Conservation (phyloP, 1,140 invertebrate species). For the Drosophila ohnishii region DNA sequence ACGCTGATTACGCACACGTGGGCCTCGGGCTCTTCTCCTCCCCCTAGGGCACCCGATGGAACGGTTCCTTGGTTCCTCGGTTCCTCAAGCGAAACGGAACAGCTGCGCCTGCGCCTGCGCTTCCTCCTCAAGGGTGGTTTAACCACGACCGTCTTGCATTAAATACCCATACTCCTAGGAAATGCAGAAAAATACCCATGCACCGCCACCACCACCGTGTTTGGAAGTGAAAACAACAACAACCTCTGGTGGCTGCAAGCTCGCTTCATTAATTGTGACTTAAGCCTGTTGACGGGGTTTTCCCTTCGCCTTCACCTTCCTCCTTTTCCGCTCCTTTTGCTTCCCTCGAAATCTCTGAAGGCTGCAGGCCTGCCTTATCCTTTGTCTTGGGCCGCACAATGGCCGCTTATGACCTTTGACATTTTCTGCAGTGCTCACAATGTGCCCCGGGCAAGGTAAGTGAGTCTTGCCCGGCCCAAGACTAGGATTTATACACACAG, state of each 20-base stretch:
- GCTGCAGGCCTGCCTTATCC: slow-evolving; percentile 29
- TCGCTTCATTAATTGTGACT: slow-evolving; percentile 56
- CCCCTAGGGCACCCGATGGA: slow-evolving; percentile 45
- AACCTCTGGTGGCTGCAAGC: slow-evolving; percentile 38
- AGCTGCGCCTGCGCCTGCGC: slow-evolving; percentile 69
- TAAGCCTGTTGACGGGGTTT: slow-evolving; percentile 47
- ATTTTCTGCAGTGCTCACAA: slow-evolving; percentile 60
- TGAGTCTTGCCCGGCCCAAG: slow-evolving; percentile 48
- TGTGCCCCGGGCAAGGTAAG: slow-evolving; percentile 47
- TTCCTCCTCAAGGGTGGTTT: slow-evolving; percentile 63
- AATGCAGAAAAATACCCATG: slow-evolving; percentile 44
- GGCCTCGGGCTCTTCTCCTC: slow-evolving; percentile 19
- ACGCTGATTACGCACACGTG: slow-evolving; percentile 67
- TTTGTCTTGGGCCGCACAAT: slow-evolving; percentile 55
- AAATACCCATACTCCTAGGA: slow-evolving; percentile 1
- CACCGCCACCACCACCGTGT: slow-evolving; percentile 27
- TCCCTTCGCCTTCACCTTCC: slow-evolving; percentile 34
- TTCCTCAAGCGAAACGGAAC: slow-evolving; percentile 62
- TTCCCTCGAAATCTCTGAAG: slow-evolving; percentile 36
- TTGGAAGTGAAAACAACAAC: slow-evolving; percentile 5
- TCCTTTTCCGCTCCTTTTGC: slow-evolving; percentile 7
- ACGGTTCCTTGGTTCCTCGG: slow-evolving; percentile 53
- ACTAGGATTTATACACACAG: slow-evolving; percentile 45
- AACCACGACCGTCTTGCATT: slow-evolving; percentile 21
- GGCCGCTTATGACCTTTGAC: slow-evolving; percentile 74